phyloP scores from a whole-genome alignment of 2,888 invertebrate genomes.

The Epinotia demarniana region DNA sequence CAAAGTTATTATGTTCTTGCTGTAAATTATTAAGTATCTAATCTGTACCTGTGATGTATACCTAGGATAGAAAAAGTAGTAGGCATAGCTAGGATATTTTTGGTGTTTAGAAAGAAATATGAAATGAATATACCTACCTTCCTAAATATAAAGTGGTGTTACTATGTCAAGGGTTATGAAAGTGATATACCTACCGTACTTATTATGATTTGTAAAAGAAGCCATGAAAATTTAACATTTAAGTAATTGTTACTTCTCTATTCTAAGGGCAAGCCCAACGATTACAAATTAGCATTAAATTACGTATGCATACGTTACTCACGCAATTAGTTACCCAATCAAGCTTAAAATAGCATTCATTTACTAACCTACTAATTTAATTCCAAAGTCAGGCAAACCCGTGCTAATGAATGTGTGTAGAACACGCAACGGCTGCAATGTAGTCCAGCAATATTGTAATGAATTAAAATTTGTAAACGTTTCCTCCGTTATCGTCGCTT shows the following conservation, averaged over 20 bases:
- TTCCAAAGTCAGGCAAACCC: conserved; percentile 34
- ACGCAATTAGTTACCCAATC: conserved; percentile 33
- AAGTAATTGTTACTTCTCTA: background rate
- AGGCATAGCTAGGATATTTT: background rate
- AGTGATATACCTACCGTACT: too few species aligned
- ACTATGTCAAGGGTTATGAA: background rate
- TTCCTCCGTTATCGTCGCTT: too few species aligned
- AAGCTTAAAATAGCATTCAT: conserved; percentile 38
- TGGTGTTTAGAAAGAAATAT: background rate
- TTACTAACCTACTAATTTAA: conserved; percentile 43
- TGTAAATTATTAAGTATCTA: background rate
- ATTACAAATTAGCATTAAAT: conserved; percentile 28
- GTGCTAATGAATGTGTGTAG: conserved; percentile 30
- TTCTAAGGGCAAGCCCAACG: background rate
- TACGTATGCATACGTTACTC: conserved; percentile 26
- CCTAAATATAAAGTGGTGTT: background rate
- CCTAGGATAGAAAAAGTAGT: background rate
- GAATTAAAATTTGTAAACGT: conserved; percentile 16
- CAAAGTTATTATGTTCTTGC: background rate
- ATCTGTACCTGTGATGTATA: background rate
- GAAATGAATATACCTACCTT: background rate
- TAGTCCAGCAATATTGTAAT: background rate
- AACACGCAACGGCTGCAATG: conserved; percentile 33
- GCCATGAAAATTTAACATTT: background rate
- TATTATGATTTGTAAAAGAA: background rate